Base-by-base conservation (phyloP, 2,888 invertebrate species). In the Dione juno region DNA sequence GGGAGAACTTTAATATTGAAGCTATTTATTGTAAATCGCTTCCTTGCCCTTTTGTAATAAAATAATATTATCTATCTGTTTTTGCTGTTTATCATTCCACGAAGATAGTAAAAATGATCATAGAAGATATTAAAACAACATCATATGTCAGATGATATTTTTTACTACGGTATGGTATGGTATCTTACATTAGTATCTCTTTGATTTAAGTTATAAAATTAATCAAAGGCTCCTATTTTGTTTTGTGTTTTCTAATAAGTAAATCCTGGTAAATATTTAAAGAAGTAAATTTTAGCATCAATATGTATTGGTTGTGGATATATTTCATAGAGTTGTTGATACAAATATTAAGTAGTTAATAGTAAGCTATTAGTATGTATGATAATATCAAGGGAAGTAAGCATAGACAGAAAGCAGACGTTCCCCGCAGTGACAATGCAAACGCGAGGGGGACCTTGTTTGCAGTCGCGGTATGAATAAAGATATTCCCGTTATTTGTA, bases 401-500 rank as follows among this genome's bases (percentile, higher is more conserved):
- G 67, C 65, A 69, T 81, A 85, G 90, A 89, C 90, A 87, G 82
- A 74, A 78, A 92, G 87, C 90, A 92, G 92, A 92, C 91, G 92
- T 82, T 87, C 76, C 76, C 74, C 76, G 79, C 84, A 77, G 82
- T 82, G 87, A 87, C 88, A 88, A 88, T 84, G 79, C 82, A 80
- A 83, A 83, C 76, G 83, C 82, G 86, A 61, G 89, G 92, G 92
- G 91, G 91, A 82, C 81, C 81, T 70, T 88, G 85, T 90, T 90
- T 89, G 89, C 87, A 79, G 84, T 77, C 88, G 88, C 84, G 87
- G 87, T 89, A 93, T 93, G 93, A 93, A 93, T 93, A 92, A 93
- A 93, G 92, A 92, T 93, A 92, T 92, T 88, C 90, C 87, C 89
- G 90, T 91, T 92, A 93, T 93, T 92, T 92, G 93, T 90, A 88